These are phyloP conservation scores for Campoletis sonorensis DNA, from an alignment of 1,140 invertebrate genomes.

Conservation along the genomic window DNA sequence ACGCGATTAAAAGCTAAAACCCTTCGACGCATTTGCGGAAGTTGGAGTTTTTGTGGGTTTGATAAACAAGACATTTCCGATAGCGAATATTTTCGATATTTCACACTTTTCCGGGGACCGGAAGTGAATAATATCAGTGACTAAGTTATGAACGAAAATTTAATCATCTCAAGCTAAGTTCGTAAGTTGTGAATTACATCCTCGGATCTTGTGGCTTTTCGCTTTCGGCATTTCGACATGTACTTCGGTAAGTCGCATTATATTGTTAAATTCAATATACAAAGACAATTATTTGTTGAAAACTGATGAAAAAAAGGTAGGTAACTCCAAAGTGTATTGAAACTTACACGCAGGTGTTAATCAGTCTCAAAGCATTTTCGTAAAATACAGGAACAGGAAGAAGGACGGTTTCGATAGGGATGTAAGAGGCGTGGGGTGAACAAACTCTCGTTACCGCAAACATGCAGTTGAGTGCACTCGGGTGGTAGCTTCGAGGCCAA, in stretches of 20 bases:
- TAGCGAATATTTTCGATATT: neutral
- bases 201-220: too few relatives aligned
- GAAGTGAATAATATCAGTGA: neutral
- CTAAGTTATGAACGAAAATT: neutral
- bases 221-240: too few relatives aligned
- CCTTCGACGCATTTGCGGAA: constrained; percentile 13
- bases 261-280: too few relatives aligned
- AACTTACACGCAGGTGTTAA: neutral
- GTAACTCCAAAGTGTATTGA: neutral
- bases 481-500: constrained; percentile 31
- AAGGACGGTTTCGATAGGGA: constrained; percentile 11
- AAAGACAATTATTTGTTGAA: neutral
- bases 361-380: constrained; percentile 23
- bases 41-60: neutral
- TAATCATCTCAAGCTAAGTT: too few relatives aligned
- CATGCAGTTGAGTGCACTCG: constrained; percentile 42
- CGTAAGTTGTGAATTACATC: too few relatives aligned
- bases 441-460: constrained; percentile 46
- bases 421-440: constrained; percentile 29
- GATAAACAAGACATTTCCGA: constrained; percentile 7
- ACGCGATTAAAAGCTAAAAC: constrained; percentile 42
- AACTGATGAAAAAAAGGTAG: neutral
- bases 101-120: too few relatives aligned
- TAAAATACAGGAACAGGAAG: neutral
- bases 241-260: too few relatives aligned